Percentiles rank a stretch among this genome's conserved stretches.
phyloP scores from a whole-genome alignment of 2,888 invertebrate genomes.

The Hypomecis atomaria region DNA sequence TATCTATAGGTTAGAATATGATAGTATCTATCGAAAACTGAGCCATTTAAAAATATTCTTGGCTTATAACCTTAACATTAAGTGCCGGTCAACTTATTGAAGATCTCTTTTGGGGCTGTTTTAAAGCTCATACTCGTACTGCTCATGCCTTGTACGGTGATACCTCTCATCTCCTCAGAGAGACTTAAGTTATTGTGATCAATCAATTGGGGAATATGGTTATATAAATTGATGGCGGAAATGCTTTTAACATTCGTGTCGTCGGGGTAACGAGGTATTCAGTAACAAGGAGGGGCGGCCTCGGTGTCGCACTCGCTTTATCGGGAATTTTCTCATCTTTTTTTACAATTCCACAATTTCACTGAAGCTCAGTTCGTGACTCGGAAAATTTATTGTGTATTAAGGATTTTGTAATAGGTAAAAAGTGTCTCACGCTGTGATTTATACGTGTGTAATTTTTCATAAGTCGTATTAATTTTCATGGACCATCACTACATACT shows the following conservation, averaged over 20 bases:
- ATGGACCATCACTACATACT: no score
- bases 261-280: slow-evolving; percentile 20
- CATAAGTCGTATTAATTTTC: no score
- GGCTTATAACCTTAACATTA: no score
- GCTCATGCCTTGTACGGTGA: not conserved
- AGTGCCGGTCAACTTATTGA: no score
- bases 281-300: not conserved
- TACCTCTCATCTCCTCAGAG: slow-evolving; percentile 40
- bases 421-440: no score
- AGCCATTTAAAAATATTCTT: no score
- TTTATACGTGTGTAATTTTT: no score
- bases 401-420: no score
- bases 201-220: slow-evolving; percentile 32
- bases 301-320: not conserved
- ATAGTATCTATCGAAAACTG: no score
- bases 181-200: slow-evolving; percentile 42
- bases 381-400: not conserved
- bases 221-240: slow-evolving; percentile 33
- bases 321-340: not conserved
- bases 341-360: not conserved
- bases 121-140: slow-evolving; percentile 24
- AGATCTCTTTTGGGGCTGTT: no score
- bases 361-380: not conserved
- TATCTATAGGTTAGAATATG: no score
- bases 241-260: slow-evolving; percentile 25